Percentiles rank a stretch among this genome's conserved stretches.
phyloP scores from a whole-genome alignment of 2,888 invertebrate species.

The Panopea generosa region DNA sequence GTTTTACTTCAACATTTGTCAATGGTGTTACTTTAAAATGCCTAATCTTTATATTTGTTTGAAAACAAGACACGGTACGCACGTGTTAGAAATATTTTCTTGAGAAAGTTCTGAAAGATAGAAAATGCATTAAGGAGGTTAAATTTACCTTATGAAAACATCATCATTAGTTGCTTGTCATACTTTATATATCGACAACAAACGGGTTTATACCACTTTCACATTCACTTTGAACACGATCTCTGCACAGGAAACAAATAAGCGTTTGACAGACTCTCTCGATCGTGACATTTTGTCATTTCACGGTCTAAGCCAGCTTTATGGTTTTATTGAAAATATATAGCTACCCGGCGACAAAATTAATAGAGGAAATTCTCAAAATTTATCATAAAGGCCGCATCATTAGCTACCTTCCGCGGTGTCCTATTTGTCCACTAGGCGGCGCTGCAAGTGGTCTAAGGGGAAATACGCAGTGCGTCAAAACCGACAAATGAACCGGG shows the following conservation, averaged over 20 bases:
- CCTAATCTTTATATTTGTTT: too few species aligned
- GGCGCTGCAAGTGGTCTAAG: constrained; percentile 28
- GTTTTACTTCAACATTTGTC: too few species aligned
- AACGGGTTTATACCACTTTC: constrained; percentile 1
- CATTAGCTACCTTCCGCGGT: constrained; percentile 23
- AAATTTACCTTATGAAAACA: too few species aligned
- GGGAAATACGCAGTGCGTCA: constrained; percentile 24
- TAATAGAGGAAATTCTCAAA: constrained; percentile 29
- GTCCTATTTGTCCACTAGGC: constrained; percentile 18
- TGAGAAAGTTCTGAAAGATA: not conserved
- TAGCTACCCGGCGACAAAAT: constrained; percentile 16
- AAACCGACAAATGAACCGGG: constrained; percentile 36
- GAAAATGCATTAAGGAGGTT: not conserved
- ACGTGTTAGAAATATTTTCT: not conserved
- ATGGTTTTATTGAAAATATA: constrained; percentile 14
- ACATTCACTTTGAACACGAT: constrained; percentile 6
- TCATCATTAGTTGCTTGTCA: too few species aligned
- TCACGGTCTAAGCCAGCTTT: constrained; percentile 32
- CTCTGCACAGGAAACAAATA: constrained; percentile 20
- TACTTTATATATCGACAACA: not conserved
- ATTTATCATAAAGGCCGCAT: constrained; percentile 34
- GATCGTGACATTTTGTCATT: constrained; percentile 38
- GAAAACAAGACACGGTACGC: too few species aligned
- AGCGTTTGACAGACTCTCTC: constrained; percentile 39
- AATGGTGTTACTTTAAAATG: too few species aligned